phyloP scores from a whole-genome alignment of 1,140 invertebrate species.

The Drosophila bipectinata region DNA sequence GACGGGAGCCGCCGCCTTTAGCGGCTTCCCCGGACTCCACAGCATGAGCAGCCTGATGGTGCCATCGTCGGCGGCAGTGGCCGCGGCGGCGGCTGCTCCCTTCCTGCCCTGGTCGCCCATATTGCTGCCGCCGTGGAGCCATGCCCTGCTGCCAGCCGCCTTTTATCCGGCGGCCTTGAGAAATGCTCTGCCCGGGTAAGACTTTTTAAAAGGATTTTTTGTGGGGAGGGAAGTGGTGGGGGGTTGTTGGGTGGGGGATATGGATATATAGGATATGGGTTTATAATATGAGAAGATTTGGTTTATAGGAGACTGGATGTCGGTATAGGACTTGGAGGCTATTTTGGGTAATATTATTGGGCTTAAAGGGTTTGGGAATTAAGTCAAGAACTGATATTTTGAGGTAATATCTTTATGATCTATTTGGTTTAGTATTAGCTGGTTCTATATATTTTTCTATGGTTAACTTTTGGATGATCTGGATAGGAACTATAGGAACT shows the following conservation, averaged over 20 bases:
- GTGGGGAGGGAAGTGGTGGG: no score
- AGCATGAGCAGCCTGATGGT: slow-evolving; percentile 84
- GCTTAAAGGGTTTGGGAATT: neutral
- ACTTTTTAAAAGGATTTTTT: neutral
- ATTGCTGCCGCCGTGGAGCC: slow-evolving; percentile 86
- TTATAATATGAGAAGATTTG: no score
- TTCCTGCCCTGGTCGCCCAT: slow-evolving; percentile 86
- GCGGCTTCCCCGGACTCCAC: slow-evolving; percentile 72
- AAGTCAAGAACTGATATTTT: no score
- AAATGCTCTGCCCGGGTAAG: slow-evolving; percentile 86
- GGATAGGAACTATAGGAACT: no score
- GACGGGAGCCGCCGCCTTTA: slow-evolving; percentile 75
- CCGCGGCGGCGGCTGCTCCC: slow-evolving; percentile 84
- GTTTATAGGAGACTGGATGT: no score
- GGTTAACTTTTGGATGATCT: no score
- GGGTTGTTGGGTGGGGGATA: no score
- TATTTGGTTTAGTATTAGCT: no score
- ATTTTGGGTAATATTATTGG: neutral
- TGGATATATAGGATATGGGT: no score
- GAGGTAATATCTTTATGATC: no score
- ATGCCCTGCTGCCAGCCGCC: slow-evolving; percentile 85
- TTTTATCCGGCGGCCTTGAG: slow-evolving; percentile 86
- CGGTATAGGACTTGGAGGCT: no score
- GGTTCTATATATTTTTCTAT: no score
- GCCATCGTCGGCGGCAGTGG: slow-evolving; percentile 83